Base-by-base conservation (phyloP, 2,113 vertebrate species). In the Chlamydotis undulata region DNA sequence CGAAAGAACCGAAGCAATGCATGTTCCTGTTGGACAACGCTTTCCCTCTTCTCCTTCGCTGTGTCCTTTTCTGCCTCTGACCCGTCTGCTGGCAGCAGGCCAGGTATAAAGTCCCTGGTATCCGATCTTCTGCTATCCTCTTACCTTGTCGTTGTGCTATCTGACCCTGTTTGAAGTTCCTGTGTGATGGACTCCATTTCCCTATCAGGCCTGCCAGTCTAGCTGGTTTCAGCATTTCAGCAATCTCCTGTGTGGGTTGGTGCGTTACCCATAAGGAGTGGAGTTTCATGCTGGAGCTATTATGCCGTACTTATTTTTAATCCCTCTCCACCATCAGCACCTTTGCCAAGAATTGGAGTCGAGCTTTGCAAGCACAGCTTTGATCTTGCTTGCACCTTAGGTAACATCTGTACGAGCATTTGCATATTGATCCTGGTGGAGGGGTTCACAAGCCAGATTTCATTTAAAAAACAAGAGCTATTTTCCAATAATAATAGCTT, bases 301-400 rank as follows among this genome's bases (percentile, higher is more conserved):
- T 93, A 84, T 87, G 73, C 29, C 80, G 90, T 94, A 65, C n/a
- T 90, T 96, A 71, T 93, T 94, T 91, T 89, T 89, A 95, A 95
- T 87, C 73, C 80, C 29, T 75, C 35, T 92, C 53, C 24, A 60
- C 83, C 83, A 92, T 87, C 89, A 78, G 52, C 68, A 79, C 68
- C 90, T 90, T 80, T 87, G 64, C 88, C 92, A 94, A 87, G 82
- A 78, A 73, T 4, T 37, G 74, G 80, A 93, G 80, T 57, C 0
- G 2, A 87, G 69, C 80, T 89, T 84, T 89, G 73, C 57, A 87
- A 92, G 41, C 28, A 3, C 50, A 24, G n/a, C 86, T 92, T 95
- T 95, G 77, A 91, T 95, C 83, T 93, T 80, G 35, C 37, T 89
- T 84, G 25, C 37, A 94, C 79, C 70, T 69, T 65, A 65, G 76